Base-by-base conservation (phyloP, 37 sponge, comb jelly and placozoan species). In the Oscarella lobularis region DNA sequence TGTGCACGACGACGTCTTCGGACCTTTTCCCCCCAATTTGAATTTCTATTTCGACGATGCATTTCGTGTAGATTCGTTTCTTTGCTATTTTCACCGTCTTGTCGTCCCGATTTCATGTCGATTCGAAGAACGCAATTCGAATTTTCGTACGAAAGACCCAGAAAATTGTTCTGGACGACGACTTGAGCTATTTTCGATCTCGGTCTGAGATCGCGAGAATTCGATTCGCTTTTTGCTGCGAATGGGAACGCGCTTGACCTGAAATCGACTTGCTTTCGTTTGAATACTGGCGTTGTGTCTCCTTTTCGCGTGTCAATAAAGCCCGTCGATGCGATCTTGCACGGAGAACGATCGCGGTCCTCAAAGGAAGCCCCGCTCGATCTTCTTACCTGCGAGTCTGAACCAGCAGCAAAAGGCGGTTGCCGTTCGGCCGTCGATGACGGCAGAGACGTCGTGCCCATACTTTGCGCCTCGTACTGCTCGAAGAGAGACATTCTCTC, bases 1-100 rank as follows among this genome's bases (percentile, higher is more conserved):
- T 78, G 76, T 87, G 80, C n/a, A n/a, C n/a, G 65, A 96, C 82
- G 30, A 74, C 66, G 14, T 96, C 97, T n/a, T 85, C 90, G 0
- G 81, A 81, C n/a, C 82, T 39, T 38, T 80, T 83, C 30, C 74
- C 66, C 54, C 79, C 84, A 77, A 34, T 54, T n/a, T n/a, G n/a
- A n/a, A n/a, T n/a, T n/a, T n/a, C n/a, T n/a, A n/a, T n/a, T n/a
- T n/a, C n/a, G n/a, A n/a, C n/a, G n/a, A n/a, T n/a, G n/a, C n/a
- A n/a, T n/a, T n/a, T n/a, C n/a, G n/a, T n/a, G n/a, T n/a, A n/a
- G n/a, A n/a, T n/a, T n/a, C n/a, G n/a, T n/a, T n/a, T n/a, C n/a
- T n/a, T n/a, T n/a, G n/a, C n/a, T n/a, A n/a, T n/a, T n/a, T 20
- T 20, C 60, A 48, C 60, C 60, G 9, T 48, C 60, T 48, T 48